Evolutionary conservation across 2,888 invertebrate genomes (phyloP).

Genomic region (Acrocera orbiculus): DNA sequence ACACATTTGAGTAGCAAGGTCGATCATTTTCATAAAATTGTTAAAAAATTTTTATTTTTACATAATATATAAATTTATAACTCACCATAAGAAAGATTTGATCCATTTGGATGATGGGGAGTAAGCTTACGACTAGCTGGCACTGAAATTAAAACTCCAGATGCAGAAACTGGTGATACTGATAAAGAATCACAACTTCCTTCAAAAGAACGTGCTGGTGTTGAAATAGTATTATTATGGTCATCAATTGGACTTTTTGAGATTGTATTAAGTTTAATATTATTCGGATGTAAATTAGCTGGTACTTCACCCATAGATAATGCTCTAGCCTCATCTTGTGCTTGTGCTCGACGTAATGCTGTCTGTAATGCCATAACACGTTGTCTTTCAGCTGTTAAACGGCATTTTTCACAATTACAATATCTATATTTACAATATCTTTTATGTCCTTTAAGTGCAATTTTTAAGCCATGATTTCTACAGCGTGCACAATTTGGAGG

Average conservation of each 20-base stretch:
- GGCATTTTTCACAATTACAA: conserved; percentile 75
- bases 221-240: conserved; percentile 28
- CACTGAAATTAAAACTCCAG: conserved; percentile 25
- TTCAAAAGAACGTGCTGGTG: conserved; percentile 31
- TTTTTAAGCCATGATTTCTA: conserved; percentile 77
- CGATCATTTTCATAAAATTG: too few species aligned
- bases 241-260: conserved; percentile 16
- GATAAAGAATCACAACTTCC: conserved; percentile 42
- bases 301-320: conserved; percentile 34
- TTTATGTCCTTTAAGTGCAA: conserved; percentile 81
- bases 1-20: too few species aligned
- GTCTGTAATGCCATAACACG: conserved; percentile 80
- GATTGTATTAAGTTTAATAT: not conserved
- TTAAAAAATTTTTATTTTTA: too few species aligned
- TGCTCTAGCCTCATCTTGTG: conserved; percentile 59
- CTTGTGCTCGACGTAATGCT: conserved; percentile 63
- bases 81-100: conserved; percentile 22
- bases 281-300: conserved; percentile 22
- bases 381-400: conserved; percentile 70
- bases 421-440: conserved; percentile 72
- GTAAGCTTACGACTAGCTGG: conserved; percentile 31
- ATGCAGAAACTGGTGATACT: conserved; percentile 39
- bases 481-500: conserved; percentile 88
- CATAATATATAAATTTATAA: too few species aligned
- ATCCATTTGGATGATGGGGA: conserved; percentile 33